These are phyloP conservation scores for Amazona guildingii DNA, from an alignment of 2,113 vertebrate species.

Conservation along the genomic window DNA sequence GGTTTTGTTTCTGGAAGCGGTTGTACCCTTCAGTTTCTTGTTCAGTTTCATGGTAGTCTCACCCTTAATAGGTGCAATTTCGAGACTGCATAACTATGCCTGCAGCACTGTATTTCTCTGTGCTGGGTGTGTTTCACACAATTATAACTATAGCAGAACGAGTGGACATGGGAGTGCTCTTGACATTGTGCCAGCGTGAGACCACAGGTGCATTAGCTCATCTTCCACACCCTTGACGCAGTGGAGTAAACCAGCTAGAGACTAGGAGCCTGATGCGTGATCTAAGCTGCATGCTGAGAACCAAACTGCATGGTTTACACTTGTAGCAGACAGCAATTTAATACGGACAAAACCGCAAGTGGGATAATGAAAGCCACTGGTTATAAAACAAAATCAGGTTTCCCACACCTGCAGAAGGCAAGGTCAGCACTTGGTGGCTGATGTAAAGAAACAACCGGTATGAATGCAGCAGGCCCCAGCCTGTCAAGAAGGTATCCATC, in stretches of 20 bases:
- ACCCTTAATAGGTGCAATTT: background rate
- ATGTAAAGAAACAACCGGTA: background rate
- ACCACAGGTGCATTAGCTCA: background rate
- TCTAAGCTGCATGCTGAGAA: background rate
- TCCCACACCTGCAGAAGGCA: background rate
- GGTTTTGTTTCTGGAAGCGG: constrained; percentile 24
- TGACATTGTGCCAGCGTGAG: background rate
- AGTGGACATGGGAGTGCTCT: background rate
- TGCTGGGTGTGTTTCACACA: background rate
- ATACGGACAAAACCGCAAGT: background rate
- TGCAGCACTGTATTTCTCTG: background rate
- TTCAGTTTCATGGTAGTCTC: background rate
- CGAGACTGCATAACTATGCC: background rate
- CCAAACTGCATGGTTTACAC: background rate
- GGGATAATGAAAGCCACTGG: background rate
- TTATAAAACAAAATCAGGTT: background rate
- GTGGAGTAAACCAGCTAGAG: background rate
- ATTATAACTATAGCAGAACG: background rate
- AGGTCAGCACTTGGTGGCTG: background rate
- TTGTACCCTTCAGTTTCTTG: background rate
- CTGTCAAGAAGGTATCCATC: background rate
- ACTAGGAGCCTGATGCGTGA: background rate
- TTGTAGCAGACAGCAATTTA: background rate
- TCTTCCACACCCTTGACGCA: rapidly evolving
- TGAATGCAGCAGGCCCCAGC: background rate